Conservation (phyloP, 1,140 invertebrate genomes). For the Lepeophtheirus salmonis region DNA sequence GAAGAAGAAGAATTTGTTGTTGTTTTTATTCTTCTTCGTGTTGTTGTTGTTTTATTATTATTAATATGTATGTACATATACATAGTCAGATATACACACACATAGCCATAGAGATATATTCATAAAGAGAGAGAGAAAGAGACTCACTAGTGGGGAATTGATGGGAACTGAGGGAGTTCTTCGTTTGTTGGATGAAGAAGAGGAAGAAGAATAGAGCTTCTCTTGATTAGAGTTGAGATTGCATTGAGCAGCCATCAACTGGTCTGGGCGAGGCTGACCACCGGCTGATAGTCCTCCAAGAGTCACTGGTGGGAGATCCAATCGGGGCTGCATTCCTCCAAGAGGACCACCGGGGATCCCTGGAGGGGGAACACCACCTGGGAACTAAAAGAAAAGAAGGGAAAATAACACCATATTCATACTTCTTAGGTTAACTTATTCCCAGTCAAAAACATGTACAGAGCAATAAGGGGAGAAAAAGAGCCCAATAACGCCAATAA, state of each 20-base stretch:
- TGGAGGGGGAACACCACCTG: slow-evolving; percentile 11
- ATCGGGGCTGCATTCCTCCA: slow-evolving; percentile 1
- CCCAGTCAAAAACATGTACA: too few relatives aligned
- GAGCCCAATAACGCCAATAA: too few relatives aligned
- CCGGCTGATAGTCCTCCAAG: neutral
- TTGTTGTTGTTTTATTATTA: too few relatives aligned
- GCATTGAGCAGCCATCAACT: slow-evolving; percentile 5
- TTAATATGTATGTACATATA: too few relatives aligned
- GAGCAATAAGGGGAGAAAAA: too few relatives aligned
- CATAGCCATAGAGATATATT: too few relatives aligned
- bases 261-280: neutral
- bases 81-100: too few relatives aligned
- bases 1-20: too few relatives aligned
- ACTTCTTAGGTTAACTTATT: too few relatives aligned
- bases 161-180: neutral
- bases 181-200: neutral
- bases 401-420: slow-evolving; percentile 6
- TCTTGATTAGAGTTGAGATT: neutral
- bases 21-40: too few relatives aligned
- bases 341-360: slow-evolving; percentile 10
- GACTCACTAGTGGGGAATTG: neutral
- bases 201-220: neutral
- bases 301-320: slow-evolving; percentile 9
- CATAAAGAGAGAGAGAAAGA: neutral
- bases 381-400: slow-evolving; percentile 17